Percentiles rank a stretch among this genome's conserved stretches.
These are phyloP conservation scores for Mustela nigripes DNA, from an alignment of 2,113 vertebrate species.

Conservation along the genomic window DNA sequence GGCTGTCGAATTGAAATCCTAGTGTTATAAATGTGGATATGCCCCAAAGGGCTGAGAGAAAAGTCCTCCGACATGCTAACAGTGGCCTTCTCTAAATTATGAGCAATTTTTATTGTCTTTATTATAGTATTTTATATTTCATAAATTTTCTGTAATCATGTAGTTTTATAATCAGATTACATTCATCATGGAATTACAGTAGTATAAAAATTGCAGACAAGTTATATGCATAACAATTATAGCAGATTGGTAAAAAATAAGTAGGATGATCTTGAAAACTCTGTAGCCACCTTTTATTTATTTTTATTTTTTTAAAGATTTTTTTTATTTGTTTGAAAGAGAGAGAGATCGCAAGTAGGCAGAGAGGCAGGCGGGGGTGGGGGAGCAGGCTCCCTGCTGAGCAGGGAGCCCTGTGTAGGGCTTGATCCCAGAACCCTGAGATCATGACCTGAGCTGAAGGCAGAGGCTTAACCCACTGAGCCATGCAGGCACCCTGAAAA, in stretches of 20 bases:
- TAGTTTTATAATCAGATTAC: not conserved
- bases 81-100: not conserved
- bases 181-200: not conserved
- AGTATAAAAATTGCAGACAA: not conserved
- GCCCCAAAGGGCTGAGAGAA: not conserved
- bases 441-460: no score
- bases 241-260: not conserved
- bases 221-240: not conserved
- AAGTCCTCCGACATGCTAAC: not conserved
- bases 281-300: not conserved
- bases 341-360: no score
- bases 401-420: no score
- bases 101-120: not conserved
- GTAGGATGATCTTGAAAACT: not conserved
- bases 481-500: not conserved
- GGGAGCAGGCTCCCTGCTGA: no score
- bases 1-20: not conserved
- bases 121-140: not conserved
- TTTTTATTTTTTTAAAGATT: no score
- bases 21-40: not conserved
- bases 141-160: not conserved
- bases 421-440: no score
- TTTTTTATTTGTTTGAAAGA: no score
- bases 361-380: no score
- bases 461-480: no score